Evolutionary conservation across 2,888 invertebrate species (phyloP).

Genomic region (Rhimphoctona megacephalus): DNA sequence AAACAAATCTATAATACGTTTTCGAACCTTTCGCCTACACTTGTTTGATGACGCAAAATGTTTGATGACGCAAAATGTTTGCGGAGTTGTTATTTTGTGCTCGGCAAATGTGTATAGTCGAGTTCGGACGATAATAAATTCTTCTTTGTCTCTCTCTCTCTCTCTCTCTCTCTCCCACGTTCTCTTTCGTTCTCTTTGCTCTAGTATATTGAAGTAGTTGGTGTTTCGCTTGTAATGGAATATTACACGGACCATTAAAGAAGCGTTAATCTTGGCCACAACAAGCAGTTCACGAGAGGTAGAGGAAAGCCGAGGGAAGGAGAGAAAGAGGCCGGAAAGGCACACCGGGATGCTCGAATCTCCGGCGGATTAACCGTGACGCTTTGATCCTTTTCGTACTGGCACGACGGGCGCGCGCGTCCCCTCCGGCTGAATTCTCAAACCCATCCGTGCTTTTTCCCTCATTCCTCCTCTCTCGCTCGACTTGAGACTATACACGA

Average conservation of each 20-base stretch:
- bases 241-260: constrained; percentile 84
- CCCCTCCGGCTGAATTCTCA: constrained; percentile 67
- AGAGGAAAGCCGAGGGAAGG: constrained; percentile 64
- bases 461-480: constrained; percentile 31
- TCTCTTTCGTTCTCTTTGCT: constrained; percentile 14
- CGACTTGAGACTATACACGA: constrained; percentile 41
- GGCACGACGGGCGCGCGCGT: constrained; percentile 72
- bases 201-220: constrained; percentile 57
- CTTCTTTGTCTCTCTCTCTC: constrained; percentile 16
- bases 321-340: constrained; percentile 68
- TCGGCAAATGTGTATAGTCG: constrained; percentile 30
- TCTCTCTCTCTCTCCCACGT: no score
- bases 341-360: constrained; percentile 71
- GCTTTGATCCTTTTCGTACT: constrained; percentile 81
- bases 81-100: constrained; percentile 39
- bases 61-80: no score
- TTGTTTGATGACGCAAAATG: no score
- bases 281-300: constrained; percentile 80
- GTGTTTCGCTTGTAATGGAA: constrained; percentile 80
- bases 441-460: constrained; percentile 44
- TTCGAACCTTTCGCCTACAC: no score
- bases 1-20: no score
- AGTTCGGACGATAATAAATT: constrained; percentile 73
- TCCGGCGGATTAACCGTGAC: constrained; percentile 78
- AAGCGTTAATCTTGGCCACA: constrained; percentile 84